These are phyloP conservation scores for Mesorhabditis sp. DNA, from an alignment of 2,888 invertebrate species.

Conservation along the genomic window DNA sequence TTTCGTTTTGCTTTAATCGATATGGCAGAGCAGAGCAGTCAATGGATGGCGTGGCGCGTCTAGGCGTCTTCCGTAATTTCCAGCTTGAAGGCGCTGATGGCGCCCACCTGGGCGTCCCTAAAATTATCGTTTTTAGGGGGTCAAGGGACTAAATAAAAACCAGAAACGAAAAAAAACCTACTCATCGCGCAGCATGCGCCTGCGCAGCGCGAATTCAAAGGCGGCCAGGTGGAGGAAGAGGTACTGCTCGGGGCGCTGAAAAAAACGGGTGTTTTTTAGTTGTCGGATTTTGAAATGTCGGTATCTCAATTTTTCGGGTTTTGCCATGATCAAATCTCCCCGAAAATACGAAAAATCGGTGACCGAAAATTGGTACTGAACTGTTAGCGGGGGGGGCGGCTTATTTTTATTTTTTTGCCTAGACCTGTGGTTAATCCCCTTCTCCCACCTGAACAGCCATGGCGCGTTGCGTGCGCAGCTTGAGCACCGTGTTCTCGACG, in stretches of 20 bases:
- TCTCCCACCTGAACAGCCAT: slow-evolving; percentile 29
- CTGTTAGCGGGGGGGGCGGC: too few species aligned
- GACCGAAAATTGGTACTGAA: slow-evolving; percentile 11
- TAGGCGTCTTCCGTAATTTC: too few species aligned
- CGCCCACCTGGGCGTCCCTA: too few species aligned
- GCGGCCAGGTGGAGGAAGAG: slow-evolving; percentile 36
- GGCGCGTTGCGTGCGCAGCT: slow-evolving; percentile 39
- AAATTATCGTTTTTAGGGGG: too few species aligned
- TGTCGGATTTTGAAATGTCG: not conserved
- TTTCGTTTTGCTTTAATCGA: too few species aligned
- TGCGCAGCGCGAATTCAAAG: slow-evolving; percentile 45
- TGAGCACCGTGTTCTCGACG: slow-evolving; percentile 39
- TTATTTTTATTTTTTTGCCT: too few species aligned
- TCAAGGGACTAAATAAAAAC: too few species aligned
- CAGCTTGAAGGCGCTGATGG: too few species aligned
- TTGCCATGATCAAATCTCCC: not conserved
- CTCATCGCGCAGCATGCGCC: slow-evolving; percentile 14
- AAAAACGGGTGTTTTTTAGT: not conserved
- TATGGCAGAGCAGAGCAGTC: too few species aligned
- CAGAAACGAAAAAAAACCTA: slow-evolving; percentile 5
- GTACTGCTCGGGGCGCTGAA: slow-evolving; percentile 38
- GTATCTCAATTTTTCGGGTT: not conserved
- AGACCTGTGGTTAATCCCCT: not conserved
- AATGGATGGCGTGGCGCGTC: too few species aligned
- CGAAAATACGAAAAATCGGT: not conserved